Evolutionary conservation across 2,888 invertebrate species (phyloP).

Genomic region (Apamea anceps): DNA sequence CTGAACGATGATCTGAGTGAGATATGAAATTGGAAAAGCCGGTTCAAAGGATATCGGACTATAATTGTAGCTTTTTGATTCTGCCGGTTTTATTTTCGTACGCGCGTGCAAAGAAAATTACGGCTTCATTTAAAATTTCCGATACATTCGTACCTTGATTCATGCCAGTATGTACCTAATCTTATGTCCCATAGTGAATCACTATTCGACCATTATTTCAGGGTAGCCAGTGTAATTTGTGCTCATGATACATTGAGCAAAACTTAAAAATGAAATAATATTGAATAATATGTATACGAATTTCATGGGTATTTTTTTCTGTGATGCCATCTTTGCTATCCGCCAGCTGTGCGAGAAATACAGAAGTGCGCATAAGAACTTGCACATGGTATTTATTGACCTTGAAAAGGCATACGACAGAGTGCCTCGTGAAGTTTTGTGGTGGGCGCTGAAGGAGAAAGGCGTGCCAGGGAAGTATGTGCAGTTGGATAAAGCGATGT

Average conservation of each 20-base stretch:
- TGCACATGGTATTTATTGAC: too few species aligned
- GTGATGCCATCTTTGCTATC: too few species aligned
- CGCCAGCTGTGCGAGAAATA: too few species aligned
- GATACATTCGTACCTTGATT: neutral
- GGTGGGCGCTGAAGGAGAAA: too few species aligned
- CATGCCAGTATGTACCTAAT: neutral
- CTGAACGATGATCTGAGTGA: slow-evolving; percentile 29
- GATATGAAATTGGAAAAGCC: slow-evolving; percentile 54
- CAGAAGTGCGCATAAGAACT: too few species aligned
- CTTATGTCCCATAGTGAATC: neutral
- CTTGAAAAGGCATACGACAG: too few species aligned
- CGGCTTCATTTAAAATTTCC: neutral
- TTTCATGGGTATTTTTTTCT: neutral
- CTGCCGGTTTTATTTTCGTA: slow-evolving; percentile 4
- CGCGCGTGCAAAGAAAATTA: slow-evolving; percentile 2
- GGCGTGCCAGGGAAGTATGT: too few species aligned
- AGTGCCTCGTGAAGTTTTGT: too few species aligned
- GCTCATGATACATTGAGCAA: neutral
- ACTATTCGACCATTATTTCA: neutral
- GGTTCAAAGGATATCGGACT: slow-evolving; percentile 39
- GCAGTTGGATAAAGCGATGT: too few species aligned
- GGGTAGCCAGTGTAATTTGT: neutral
- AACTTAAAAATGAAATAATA: neutral
- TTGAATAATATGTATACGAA: neutral
- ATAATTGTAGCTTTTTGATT: slow-evolving; percentile 40